These are phyloP conservation scores for Gouania willdenowi DNA, from an alignment of 2,797 vertebrate species.

Conservation along the genomic window DNA sequence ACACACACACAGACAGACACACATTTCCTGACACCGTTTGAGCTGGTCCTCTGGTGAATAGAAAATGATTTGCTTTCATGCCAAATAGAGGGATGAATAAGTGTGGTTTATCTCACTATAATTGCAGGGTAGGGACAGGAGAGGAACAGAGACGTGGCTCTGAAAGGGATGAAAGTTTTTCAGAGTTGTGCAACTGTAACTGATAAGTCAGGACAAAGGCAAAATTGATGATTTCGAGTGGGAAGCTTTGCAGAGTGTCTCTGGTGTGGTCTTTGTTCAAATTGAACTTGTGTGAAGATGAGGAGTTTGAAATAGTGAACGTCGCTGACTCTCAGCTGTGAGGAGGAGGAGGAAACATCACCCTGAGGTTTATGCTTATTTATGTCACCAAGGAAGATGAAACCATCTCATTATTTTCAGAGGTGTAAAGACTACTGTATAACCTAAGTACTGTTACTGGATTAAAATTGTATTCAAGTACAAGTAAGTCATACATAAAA, in stretches of 20 bases:
- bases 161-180: slow-evolving; percentile 39
- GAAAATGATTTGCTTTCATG: slow-evolving; percentile 50
- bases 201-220: slow-evolving; percentile 49
- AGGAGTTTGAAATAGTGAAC: slow-evolving; percentile 36
- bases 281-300: slow-evolving; percentile 37
- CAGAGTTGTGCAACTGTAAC: slow-evolving; percentile 34
- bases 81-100: slow-evolving; percentile 30
- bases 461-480: too few relatives aligned
- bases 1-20: background rate
- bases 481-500: too few relatives aligned
- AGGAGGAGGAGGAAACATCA: slow-evolving; percentile 22
- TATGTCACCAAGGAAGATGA: background rate
- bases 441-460: too few relatives aligned
- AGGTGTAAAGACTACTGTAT: too few relatives aligned
- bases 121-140: slow-evolving; percentile 29
- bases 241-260: slow-evolving; percentile 29
- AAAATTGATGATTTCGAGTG: slow-evolving; percentile 47
- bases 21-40: slow-evolving; percentile 2
- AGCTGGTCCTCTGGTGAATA: slow-evolving; percentile 28
- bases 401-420: too few relatives aligned
- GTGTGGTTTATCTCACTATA: slow-evolving; percentile 22
- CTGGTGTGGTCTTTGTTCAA: too few relatives aligned
- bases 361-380: slow-evolving; percentile 11
- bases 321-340: slow-evolving; percentile 19
- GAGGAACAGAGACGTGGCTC: slow-evolving; percentile 22